Percentiles rank a stretch among this genome's conserved stretches.
These are phyloP conservation scores for Drosophila lutescens DNA, from an alignment of 2,888 invertebrate species.

Conservation along the genomic window DNA sequence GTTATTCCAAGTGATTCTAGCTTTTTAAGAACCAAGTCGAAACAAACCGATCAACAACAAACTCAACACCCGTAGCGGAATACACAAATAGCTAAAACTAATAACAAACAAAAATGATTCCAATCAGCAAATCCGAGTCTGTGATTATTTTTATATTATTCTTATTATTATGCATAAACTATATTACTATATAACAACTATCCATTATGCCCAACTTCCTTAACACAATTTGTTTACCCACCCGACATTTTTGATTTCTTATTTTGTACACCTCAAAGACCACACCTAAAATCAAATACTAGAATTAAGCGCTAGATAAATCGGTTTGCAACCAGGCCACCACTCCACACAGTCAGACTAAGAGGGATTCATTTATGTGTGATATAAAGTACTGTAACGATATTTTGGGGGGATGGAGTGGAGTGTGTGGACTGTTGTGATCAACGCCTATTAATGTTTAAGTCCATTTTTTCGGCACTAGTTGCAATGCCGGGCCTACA, in stretches of 20 bases:
- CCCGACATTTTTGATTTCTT: slow-evolving; percentile 15
- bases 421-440: not conserved
- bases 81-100: slow-evolving; percentile 15
- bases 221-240: slow-evolving; percentile 20
- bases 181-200: slow-evolving; percentile 27
- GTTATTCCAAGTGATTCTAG: slow-evolving; percentile 44
- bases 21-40: slow-evolving; percentile 32
- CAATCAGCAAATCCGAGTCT: slow-evolving; percentile 69
- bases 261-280: slow-evolving; percentile 25
- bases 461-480: slow-evolving; percentile 15
- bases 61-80: slow-evolving; percentile 29
- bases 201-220: slow-evolving; percentile 9
- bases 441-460: slow-evolving; percentile 7
- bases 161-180: slow-evolving; percentile 47
- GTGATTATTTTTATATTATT: slow-evolving; percentile 67
- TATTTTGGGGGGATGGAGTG: not conserved
- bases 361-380: slow-evolving; percentile 11
- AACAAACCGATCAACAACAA: slow-evolving; percentile 16
- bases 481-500: slow-evolving; percentile 1
- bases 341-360: slow-evolving; percentile 7
- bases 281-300: slow-evolving; percentile 10
- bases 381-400: slow-evolving; percentile 15
- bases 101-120: slow-evolving; percentile 30
- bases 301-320: slow-evolving; percentile 17
- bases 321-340: slow-evolving; percentile 2